Percentiles rank a stretch among this genome's conserved stretches.
Evolutionary conservation across 2,888 invertebrate species (phyloP).

Genomic region (Ectobius pallidus): DNA sequence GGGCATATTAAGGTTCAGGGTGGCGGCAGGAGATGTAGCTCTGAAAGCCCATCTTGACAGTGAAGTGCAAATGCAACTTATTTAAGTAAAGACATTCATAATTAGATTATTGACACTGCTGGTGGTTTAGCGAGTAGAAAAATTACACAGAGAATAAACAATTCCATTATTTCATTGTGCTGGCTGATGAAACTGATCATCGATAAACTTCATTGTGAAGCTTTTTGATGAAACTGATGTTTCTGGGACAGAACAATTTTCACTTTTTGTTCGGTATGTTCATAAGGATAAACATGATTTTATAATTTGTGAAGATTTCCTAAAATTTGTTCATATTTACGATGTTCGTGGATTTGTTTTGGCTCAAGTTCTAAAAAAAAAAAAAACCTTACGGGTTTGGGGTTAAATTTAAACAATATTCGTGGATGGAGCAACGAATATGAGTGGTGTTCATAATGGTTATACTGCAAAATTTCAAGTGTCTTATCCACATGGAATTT

Average conservation of each 20-base stretch:
- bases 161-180: background rate
- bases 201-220: too few species aligned
- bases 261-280: background rate
- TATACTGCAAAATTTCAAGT: conserved; percentile 5
- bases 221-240: conserved; percentile 2
- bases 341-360: background rate
- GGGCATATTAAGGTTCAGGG: background rate
- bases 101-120: background rate
- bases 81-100: background rate
- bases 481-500: background rate
- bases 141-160: background rate
- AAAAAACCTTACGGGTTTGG: background rate
- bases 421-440: background rate
- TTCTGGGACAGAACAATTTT: background rate
- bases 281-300: background rate
- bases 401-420: background rate
- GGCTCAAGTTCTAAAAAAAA: background rate
- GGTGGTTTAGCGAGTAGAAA: background rate
- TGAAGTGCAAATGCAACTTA: background rate
- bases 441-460: background rate
- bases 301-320: background rate
- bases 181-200: background rate
- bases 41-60: background rate
- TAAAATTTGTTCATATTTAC: background rate
- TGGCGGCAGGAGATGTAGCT: background rate